Base-by-base conservation (phyloP, 1,140 invertebrate species). In the Drosophila sp. region DNA sequence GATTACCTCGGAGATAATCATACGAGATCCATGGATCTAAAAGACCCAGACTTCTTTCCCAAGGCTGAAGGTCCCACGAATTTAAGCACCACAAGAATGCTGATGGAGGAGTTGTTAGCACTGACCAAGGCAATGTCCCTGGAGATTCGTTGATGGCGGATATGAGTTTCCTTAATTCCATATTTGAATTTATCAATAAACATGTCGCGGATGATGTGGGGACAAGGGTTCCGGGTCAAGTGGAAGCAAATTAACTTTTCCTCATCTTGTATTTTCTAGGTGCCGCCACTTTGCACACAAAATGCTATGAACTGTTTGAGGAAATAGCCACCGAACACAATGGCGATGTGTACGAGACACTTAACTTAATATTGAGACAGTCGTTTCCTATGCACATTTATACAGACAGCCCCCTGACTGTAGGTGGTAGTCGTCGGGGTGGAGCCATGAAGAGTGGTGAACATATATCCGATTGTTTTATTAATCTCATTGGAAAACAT, bases 401-500 rank as follows among this genome's bases (percentile, higher is more conserved):
- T 23, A 54, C 73, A 7, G 76, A 90, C 29, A 86, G 75, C 58
- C 67, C 79, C 0, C 79, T 72, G 4, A 69, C 56, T 8, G n/a
- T 54, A 8, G 76, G 84, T 1, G 58, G 50, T 1, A 70, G 76
- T 2, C 62, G 76, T 4, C 75, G 75, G 0, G 66, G 63, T n/a
- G 62, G 61, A 0, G 54, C 55, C 1, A 64, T 76, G 27, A 71
- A 79, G 44, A 60, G 44, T 25, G 77, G 76, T 10, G 91, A 92
- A 41, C 91, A 92, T 56, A 91, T 92, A 11, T 92, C 90, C 0
- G 91, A 91, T 63, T 92, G 91, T 86, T 92, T 92, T 63, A 82
- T 92, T 0, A 71, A 79, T 29, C 74, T 76, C 0, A 79, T 92
- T 2, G 74, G 72, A 1, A 92, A 91, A 40, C 90, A 86, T 60